A percentile compares a stretch with the other conserved stretches of the same genome.
phyloP scores from a whole-genome alignment of 2,797 vertebrate species.

The Pelochelys cantorii region DNA sequence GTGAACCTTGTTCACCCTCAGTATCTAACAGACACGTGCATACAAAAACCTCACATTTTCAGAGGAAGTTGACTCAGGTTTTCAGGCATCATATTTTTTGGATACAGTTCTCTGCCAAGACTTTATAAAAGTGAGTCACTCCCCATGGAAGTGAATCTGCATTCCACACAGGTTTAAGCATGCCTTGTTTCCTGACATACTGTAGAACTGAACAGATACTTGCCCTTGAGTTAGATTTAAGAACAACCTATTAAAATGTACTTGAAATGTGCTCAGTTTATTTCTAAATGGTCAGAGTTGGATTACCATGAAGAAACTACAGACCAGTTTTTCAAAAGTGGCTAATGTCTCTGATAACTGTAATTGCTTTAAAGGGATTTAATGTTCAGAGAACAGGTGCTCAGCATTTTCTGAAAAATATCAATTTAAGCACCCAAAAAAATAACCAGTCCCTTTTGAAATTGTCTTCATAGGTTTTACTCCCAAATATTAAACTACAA shows the following conservation, averaged over 20 bases:
- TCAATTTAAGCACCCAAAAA: neutral
- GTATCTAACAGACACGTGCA: neutral
- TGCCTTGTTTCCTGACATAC: neutral
- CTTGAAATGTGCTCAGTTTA: neutral
- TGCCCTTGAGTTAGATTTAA: slow-evolving; percentile 18
- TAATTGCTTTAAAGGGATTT: neutral
- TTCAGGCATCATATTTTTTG: slow-evolving; percentile 5
- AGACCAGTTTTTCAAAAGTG: slow-evolving; percentile 6
- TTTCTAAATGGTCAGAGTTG: neutral
- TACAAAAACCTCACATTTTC: neutral
- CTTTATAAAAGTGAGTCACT: slow-evolving; percentile 39
- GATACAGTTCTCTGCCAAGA: neutral
- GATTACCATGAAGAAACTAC: neutral
- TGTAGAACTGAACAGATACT: neutral
- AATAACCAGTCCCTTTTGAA: neutral
- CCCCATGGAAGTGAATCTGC: slow-evolving; percentile 3
- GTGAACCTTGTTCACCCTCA: neutral
- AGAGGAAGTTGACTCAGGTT: neutral
- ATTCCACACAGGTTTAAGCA: slow-evolving; percentile 56
- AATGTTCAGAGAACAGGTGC: neutral
- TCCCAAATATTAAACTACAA: neutral
- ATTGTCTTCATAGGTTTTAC: neutral
- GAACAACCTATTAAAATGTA: neutral
- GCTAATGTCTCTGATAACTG: neutral
- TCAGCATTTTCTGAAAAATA: neutral